These are phyloP conservation scores for Drosophila equinoxialis DNA, from an alignment of 1,140 invertebrate species.

Conservation along the genomic window DNA sequence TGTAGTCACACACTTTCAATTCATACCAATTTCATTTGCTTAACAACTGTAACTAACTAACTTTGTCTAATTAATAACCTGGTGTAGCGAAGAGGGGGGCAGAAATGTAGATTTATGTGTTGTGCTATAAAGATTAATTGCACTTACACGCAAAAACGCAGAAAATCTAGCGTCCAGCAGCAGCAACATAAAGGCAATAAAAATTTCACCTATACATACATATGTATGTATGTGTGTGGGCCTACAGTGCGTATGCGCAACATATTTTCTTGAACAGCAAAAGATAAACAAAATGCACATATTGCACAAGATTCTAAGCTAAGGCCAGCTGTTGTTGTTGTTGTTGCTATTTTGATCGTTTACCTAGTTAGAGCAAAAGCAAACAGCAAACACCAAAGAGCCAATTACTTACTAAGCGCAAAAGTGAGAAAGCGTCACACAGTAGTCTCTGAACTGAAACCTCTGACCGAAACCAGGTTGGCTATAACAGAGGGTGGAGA, in stretches of 20 bases:
- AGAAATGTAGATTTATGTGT: slow-evolving; percentile 41
- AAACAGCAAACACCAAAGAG: slow-evolving; percentile 31
- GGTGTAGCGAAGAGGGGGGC: background rate
- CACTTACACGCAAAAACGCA: slow-evolving; percentile 11
- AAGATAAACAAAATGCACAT: background rate
- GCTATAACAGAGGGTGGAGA: background rate
- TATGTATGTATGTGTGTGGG: background rate
- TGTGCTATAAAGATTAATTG: slow-evolving; percentile 40
- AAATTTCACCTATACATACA: slow-evolving; percentile 4
- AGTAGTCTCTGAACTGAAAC: slow-evolving; percentile 44
- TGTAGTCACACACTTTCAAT: slow-evolving; percentile 1
- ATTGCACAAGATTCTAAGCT: slow-evolving; percentile 22
- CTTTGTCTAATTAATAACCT: slow-evolving; percentile 51
- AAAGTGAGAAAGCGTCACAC: slow-evolving; percentile 48
- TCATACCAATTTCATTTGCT: slow-evolving; percentile 19
- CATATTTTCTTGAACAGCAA: background rate
- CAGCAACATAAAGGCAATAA: slow-evolving; percentile 18
- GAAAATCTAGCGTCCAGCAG: slow-evolving; percentile 15
- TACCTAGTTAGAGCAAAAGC: slow-evolving; percentile 29
- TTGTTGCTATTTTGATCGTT: slow-evolving; percentile 37
- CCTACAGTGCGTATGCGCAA: slow-evolving; percentile 48
- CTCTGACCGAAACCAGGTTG: slow-evolving; percentile 47
- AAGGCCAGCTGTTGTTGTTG: background rate
- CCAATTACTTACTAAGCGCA: slow-evolving; percentile 31
- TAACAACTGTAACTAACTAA: slow-evolving; percentile 65